phyloP scores from a whole-genome alignment of 2,888 invertebrate species.

The Cataglyphis albicans region DNA sequence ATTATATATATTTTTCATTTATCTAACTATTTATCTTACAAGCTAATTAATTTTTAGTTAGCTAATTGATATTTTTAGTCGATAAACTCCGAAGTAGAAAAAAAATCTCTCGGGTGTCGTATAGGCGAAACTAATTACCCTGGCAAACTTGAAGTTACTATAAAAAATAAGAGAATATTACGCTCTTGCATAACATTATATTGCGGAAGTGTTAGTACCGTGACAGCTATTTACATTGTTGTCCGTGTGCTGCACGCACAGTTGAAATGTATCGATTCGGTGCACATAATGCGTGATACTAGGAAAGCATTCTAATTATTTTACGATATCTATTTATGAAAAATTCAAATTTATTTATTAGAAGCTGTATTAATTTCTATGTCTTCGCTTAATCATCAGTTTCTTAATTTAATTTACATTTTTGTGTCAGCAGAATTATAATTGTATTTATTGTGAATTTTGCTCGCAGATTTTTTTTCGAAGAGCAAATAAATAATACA shows the following conservation, averaged over 20 bases:
- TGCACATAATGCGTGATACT: neutral
- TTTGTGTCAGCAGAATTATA: constrained; percentile 7
- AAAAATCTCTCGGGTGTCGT: neutral
- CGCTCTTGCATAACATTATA: constrained; percentile 24
- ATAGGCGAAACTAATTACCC: neutral
- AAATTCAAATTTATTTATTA: constrained; percentile 6
- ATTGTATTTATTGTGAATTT: constrained; percentile 25
- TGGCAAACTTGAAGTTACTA: constrained; percentile 19
- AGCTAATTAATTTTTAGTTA: neutral
- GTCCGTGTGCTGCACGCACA: constrained; percentile 15
- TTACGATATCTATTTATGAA: neutral
- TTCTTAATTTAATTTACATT: constrained; percentile 26
- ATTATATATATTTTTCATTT: neutral
- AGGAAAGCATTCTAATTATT: neutral
- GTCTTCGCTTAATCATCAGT: neutral
- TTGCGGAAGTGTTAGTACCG: constrained; percentile 13
- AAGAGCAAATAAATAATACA: neutral
- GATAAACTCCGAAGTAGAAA: neutral
- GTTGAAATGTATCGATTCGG: constrained; percentile 17
- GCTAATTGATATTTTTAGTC: neutral
- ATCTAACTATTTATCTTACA: neutral
- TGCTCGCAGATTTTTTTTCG: neutral
- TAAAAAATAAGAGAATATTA: constrained; percentile 37
- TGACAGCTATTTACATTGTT: constrained; percentile 28
- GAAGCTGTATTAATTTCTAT: constrained; percentile 13